A percentile compares a stretch with the other conserved stretches of the same genome.
Conservation (phyloP, 2,888 invertebrate genomes). For the Drosophila subquinaria region DNA sequence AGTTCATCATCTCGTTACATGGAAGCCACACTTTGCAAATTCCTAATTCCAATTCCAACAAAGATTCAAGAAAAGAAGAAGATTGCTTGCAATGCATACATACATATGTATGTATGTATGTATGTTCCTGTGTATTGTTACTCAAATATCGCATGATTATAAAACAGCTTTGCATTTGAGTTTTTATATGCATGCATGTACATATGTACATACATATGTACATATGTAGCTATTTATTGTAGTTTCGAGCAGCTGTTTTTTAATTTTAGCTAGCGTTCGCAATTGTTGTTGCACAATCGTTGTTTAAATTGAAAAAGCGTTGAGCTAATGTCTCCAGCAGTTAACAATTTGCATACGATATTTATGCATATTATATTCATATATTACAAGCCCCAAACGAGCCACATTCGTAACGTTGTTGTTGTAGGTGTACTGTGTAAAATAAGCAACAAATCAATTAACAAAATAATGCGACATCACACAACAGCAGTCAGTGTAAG, state of each 20-base stretch:
- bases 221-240: constrained; percentile 10
- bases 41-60: not conserved
- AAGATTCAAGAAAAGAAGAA: not conserved
- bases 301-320: constrained; percentile 36
- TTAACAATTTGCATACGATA: constrained; percentile 45
- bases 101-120: not conserved
- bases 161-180: constrained; percentile 54
- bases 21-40: not conserved
- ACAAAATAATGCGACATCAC: constrained; percentile 28
- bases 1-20: too few species aligned
- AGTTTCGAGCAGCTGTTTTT: constrained; percentile 37
- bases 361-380: constrained; percentile 14
- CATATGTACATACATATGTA: too few species aligned
- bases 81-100: not conserved
- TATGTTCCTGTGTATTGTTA: not conserved
- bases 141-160: constrained; percentile 31
- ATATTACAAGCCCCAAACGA: constrained; percentile 6
- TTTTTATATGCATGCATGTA: constrained; percentile 4
- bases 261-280: constrained; percentile 10
- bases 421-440: not conserved
- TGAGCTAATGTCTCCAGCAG: constrained; percentile 36
- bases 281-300: constrained; percentile 23
- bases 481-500: not conserved
- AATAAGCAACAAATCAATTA: constrained; percentile 46
- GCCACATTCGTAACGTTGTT: constrained; percentile 9